phyloP scores from a whole-genome alignment of 1,140 invertebrate species.

The Drosophila lowei region DNA sequence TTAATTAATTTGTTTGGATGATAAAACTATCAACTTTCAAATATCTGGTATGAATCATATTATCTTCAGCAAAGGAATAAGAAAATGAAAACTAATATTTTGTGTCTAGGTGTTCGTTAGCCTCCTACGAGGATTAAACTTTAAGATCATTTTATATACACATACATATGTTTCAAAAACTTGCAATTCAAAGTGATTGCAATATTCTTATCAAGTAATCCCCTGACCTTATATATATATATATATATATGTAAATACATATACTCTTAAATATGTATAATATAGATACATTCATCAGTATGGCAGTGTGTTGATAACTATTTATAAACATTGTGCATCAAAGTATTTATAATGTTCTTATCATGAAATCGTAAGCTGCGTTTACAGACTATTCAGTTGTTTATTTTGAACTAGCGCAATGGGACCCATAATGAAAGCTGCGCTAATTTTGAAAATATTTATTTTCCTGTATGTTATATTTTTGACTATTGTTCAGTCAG shows the following conservation, averaged over 20 bases:
- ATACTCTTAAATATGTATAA: background rate
- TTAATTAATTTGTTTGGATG: no score
- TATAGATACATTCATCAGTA: slow-evolving; percentile 1
- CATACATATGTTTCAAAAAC: no score
- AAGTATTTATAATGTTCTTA: slow-evolving; percentile 8
- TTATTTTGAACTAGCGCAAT: slow-evolving; percentile 39
- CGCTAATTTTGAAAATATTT: slow-evolving; percentile 6
- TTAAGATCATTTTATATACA: no score
- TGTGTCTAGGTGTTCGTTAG: no score
- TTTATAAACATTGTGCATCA: slow-evolving; percentile 16
- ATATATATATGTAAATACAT: slow-evolving; percentile 8
- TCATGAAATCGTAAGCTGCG: slow-evolving; percentile 13
- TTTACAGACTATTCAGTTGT: slow-evolving; percentile 32
- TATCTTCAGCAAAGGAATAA: no score
- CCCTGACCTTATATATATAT: slow-evolving; percentile 3
- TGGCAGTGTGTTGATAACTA: slow-evolving; percentile 8
- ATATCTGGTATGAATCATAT: no score
- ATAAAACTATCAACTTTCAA: no score
- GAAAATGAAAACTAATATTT: no score
- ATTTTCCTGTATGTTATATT: slow-evolving; percentile 12
- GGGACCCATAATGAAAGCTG: slow-evolving; percentile 25
- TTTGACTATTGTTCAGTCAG: slow-evolving; percentile 2
- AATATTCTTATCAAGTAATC: no score
- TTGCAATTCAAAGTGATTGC: no score
- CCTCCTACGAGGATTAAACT: no score